A percentile compares a stretch with the other conserved stretches of the same genome.
These are phyloP conservation scores for Heliconius hewitsoni DNA, from an alignment of 1,140 invertebrate genomes.

Conservation along the genomic window DNA sequence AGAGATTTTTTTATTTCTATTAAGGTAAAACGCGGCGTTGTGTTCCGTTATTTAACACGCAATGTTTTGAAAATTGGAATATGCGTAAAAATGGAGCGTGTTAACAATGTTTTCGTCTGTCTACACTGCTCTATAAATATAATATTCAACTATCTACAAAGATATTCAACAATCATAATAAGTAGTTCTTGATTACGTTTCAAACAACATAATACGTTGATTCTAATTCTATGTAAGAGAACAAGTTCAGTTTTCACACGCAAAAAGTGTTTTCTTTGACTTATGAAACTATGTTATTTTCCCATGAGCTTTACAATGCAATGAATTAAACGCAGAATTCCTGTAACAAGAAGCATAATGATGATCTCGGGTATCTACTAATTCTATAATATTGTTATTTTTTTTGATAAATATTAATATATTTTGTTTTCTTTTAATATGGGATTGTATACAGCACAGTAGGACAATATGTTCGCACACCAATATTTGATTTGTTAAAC, in stretches of 20 bases:
- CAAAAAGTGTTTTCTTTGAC: neutral
- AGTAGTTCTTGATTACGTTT: constrained; percentile 5
- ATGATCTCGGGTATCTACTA: neutral
- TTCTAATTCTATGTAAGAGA: neutral
- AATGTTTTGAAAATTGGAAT: too few species aligned
- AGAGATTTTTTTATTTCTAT: too few species aligned
- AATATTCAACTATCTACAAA: neutral
- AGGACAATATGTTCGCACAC: too few species aligned
- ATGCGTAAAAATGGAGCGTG: too few species aligned
- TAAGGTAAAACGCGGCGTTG: too few species aligned
- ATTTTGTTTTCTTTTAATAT: too few species aligned
- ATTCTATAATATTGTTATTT: neutral
- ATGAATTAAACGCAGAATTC: neutral
- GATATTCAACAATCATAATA: neutral
- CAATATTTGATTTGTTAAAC: too few species aligned
- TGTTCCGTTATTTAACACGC: too few species aligned
- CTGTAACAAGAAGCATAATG: neutral
- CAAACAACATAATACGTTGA: neutral
- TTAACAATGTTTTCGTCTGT: too few species aligned
- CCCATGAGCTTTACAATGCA: constrained; percentile 4
- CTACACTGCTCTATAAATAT: too few species aligned
- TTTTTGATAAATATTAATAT: too few species aligned
- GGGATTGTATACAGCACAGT: too few species aligned
- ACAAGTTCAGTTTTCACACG: constrained; percentile 1
- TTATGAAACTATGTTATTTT: constrained; percentile 9